Evolutionary conservation across 2,113 vertebrate species (phyloP), one percentile per base, ranked within the genome.

Genomic region (Nibea albiflora): DNA sequence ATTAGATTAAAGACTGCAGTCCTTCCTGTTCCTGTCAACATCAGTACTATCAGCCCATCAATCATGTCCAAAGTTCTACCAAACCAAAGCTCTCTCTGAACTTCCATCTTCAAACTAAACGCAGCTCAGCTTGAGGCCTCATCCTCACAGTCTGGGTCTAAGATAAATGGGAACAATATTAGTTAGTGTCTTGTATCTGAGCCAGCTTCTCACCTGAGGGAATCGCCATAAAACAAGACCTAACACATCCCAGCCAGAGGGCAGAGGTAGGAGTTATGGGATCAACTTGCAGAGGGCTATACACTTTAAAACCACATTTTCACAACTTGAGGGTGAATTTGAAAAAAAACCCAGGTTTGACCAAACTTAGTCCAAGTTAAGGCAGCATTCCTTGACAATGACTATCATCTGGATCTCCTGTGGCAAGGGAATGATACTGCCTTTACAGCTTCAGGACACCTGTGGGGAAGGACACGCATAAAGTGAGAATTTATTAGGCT

Each of bases 151-250:
- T 61, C 71, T 17, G 67, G 62, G 28, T 80, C 46, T 76, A 64
- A 83, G 63, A 76, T 17, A 35, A 73, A 69, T 46, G 49, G 46
- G 39, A 68, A 39, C 49, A 26, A 58, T 60, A 6, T 39, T n/a
- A 22, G 11, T 46, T 8, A 35, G 26, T 22, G 20, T 66, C 22
- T 65, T 57, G 47, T 53, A 24, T 52, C n/a, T 24, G 52, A 73
- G 42, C 61, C n/a, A 54, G 49, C 22, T 24, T 70, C 39, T 73
- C 44, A 74, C 68, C 60, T 46, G 39, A 66, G 52, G 75, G 26
- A 52, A 50, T 44, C 10, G 4, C 31, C 52, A 22, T 60, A 53
- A 52, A 78, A 76, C 86, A 83, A 91, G 88, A 83, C 53, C 42
- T 14, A 72, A 73, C 73, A 2, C 52, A 85, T 90, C 67, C 73